phyloP scores from a whole-genome alignment of 35 echinoderm and acorn worm genomes.

The Anneissia japonica region DNA sequence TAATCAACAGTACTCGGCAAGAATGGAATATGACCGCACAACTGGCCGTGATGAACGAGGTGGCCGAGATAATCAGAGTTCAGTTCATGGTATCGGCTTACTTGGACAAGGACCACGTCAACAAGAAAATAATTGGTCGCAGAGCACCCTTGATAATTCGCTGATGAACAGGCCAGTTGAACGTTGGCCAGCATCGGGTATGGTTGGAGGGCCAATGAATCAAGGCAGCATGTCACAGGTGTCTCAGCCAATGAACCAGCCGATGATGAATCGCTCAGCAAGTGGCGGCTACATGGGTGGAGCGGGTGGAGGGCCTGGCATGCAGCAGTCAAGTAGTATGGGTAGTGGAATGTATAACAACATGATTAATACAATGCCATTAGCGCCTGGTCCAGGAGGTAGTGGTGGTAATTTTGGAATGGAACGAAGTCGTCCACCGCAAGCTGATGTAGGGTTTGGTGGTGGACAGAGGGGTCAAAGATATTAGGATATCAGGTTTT shows the following conservation, averaged over 20 bases:
- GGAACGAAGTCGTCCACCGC: background rate
- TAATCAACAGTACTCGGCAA: background rate
- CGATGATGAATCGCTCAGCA: background rate
- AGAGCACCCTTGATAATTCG: background rate
- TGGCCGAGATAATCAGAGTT: background rate
- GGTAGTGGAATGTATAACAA: background rate
- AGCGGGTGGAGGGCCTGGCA: slow-evolving; percentile 3
- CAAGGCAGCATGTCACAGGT: background rate
- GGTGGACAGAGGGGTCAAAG: background rate
- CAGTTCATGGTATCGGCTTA: background rate
- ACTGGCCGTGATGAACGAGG: slow-evolving; percentile 10
- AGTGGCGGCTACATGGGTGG: slow-evolving; percentile 17
- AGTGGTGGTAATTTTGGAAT: background rate
- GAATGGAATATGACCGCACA: background rate
- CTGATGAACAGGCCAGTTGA: background rate
- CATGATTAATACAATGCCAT: background rate
- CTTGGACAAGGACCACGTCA: background rate
- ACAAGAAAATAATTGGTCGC: slow-evolving; percentile 9
- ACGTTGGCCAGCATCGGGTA: background rate
- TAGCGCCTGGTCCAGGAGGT: background rate
- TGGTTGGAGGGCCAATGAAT: background rate
- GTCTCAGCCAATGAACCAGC: background rate
- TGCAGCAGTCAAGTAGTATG: background rate
- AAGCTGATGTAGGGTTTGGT: background rate
- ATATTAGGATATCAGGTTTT: too few species aligned